A percentile compares a stretch with the other conserved stretches of the same genome.
Evolutionary conservation across 2,888 invertebrate genomes (phyloP).

Genomic region (Formica aserva): DNA sequence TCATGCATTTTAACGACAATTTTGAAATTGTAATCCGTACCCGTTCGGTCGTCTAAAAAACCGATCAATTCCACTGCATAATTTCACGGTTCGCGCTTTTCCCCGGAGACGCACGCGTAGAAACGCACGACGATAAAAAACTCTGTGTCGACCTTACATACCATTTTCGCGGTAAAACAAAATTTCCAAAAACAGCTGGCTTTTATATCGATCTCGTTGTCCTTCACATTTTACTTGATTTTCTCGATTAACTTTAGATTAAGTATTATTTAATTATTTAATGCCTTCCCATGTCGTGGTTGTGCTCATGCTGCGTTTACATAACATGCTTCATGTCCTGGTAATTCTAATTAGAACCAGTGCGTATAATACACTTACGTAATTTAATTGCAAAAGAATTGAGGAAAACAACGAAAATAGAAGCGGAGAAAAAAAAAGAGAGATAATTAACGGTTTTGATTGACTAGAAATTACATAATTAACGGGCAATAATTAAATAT

Average conservation of each 20-base stretch:
- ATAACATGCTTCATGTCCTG: not conserved
- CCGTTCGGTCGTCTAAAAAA: constrained; percentile 54
- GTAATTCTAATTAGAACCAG: constrained; percentile 1
- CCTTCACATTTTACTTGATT: not conserved
- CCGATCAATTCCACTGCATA: constrained; percentile 59
- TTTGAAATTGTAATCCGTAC: constrained; percentile 65
- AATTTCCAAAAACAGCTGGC: constrained; percentile 10
- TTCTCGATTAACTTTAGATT: not conserved
- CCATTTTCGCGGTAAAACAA: constrained; percentile 24
- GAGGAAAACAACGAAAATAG: not conserved
- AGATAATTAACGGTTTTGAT: constrained; percentile 19
- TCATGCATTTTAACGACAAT: constrained; percentile 68
- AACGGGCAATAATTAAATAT: constrained; percentile 28
- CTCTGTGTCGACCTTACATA: not conserved
- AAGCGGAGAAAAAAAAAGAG: not conserved
- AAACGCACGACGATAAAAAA: constrained; percentile 16
- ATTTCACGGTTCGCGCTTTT: constrained; percentile 58
- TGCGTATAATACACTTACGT: not conserved
- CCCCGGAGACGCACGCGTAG: constrained; percentile 30
- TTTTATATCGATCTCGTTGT: not conserved
- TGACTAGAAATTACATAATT: constrained; percentile 26
- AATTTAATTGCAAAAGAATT: not conserved
- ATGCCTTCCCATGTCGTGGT: not conserved
- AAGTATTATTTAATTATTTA: not conserved
- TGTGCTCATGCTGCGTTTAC: not conserved